Conservation (phyloP, 2,113 vertebrate species). For the Benitochromis conjunctus region DNA sequence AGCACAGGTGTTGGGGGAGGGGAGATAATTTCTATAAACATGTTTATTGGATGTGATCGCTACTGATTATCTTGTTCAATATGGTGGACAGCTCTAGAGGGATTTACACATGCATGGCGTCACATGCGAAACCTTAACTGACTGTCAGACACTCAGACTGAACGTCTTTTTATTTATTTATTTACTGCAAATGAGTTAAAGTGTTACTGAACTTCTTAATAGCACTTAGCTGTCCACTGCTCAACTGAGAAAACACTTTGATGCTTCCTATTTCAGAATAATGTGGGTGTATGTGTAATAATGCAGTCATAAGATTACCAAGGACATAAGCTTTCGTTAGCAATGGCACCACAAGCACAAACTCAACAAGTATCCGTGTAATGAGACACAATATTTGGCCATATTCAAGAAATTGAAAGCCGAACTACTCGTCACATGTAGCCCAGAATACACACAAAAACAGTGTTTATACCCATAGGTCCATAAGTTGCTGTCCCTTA, state of each 20-base stretch:
- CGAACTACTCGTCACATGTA: not conserved
- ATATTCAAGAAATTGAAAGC: not conserved
- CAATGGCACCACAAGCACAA: not conserved
- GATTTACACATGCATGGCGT: not conserved
- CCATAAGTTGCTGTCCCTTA: not conserved
- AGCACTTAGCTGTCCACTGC: not conserved
- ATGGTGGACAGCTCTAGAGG: not conserved
- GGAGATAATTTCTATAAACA: not conserved
- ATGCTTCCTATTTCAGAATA: not conserved
- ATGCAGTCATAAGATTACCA: not conserved
- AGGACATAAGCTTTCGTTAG: not conserved
- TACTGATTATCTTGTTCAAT: not conserved
- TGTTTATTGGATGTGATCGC: not conserved
- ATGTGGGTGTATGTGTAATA: not conserved
- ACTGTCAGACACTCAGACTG: not conserved
- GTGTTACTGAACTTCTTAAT: not conserved
- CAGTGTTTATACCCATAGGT: not conserved
- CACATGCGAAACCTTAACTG: not conserved
- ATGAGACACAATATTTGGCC: not conserved
- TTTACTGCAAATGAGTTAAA: conserved; percentile 23
- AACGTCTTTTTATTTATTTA: not conserved
- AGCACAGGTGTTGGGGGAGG: not conserved
- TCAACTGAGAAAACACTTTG: not conserved
- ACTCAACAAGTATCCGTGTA: not conserved
- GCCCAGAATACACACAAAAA: not conserved